Evolutionary conservation across 2,888 invertebrate species (phyloP), one percentile per base, ranked within the genome.

Genomic region (Erannis defoliaria): DNA sequence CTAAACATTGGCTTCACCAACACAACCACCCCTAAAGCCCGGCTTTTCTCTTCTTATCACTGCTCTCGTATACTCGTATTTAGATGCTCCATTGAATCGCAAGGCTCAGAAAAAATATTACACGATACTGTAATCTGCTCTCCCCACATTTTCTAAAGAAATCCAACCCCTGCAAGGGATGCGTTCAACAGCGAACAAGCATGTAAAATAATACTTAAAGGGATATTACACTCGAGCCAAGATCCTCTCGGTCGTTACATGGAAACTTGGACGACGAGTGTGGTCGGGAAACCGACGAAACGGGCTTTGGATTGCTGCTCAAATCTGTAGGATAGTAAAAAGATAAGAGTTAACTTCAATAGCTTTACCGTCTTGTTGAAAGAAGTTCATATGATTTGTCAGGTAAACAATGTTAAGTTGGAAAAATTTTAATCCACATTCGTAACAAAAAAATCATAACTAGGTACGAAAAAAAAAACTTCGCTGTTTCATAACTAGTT

Each of bases 221-320:
- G 66, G 69, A 70, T 68, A 67, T 68, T 67, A 68, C 74, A 63
- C 76, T 78, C 66, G 57, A 71, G 67, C 60, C 50, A 66, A 66
- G 72, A 68, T 66, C 67, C 68, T 51, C 9, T 14, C 45, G 62
- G 54, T 72, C 67, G 71, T 70, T 71, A 74, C 73, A 69, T 57
- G 68, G 73, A 65, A 70, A 71, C 71, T 67, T 65, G 64, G 68
- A 61, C 64, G 71, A 70, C 49, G 37, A 55, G 73, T 75, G 75
- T 69, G 72, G 68, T 23, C 21, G 62, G 42, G 62, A 18, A 50
- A 61, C 63, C 72, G 67, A 54, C 70, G 61, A 64, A 62, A 35
- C 59, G 58, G 12, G 61, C 18, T 23, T 55, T 59, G 10, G 33
- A 57, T 33, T 40, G 53, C 33, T 35, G 31, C 26, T 49, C 49